Conservation (phyloP, 2,797 vertebrate genomes). For the Microcaecilia unicolor region DNA sequence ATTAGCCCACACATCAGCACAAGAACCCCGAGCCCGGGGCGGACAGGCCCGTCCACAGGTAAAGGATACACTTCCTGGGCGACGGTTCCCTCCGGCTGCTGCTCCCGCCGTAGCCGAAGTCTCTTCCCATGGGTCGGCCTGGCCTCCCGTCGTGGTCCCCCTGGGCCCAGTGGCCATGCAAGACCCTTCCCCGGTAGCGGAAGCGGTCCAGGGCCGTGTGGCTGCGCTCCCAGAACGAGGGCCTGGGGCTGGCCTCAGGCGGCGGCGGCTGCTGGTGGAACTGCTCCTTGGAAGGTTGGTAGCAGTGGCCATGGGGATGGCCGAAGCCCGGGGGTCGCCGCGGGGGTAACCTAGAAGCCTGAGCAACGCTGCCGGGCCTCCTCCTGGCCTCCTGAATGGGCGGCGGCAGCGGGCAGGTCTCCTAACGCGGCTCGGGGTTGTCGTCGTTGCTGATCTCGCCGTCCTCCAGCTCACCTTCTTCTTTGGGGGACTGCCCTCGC, state of each 20-base stretch:
- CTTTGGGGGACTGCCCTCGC: constrained; percentile 57
- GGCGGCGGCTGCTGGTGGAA: constrained; percentile 56
- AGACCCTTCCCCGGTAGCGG: constrained; percentile 66
- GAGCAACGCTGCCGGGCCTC: constrained; percentile 42
- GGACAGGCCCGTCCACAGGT: no score
- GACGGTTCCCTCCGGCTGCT: constrained; percentile 70
- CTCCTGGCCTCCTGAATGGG: constrained; percentile 39
- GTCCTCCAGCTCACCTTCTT: constrained; percentile 88
- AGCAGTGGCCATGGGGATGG: constrained; percentile 40
- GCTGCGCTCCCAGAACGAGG: constrained; percentile 90
- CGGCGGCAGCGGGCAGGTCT: constrained; percentile 17
- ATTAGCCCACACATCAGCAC: no score
- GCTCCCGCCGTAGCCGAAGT: no score
- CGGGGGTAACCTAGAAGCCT: constrained; percentile 36
- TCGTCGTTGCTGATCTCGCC: constrained; percentile 95
- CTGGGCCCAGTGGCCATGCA: constrained; percentile 53
- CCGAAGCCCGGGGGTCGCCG: constrained; percentile 46
- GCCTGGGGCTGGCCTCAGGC: constrained; percentile 59
- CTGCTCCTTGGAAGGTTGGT: constrained; percentile 53
- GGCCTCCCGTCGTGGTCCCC: constrained; percentile 50
- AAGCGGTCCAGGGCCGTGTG: constrained; percentile 78
- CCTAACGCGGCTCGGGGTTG: constrained; percentile 34
- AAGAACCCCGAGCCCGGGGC: no score
- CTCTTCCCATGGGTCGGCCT: constrained; percentile 45
- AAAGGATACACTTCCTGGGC: constrained; percentile 80